These are phyloP conservation scores for Myotis planiceps DNA, from an alignment of 2,797 vertebrate genomes.

Conservation along the genomic window DNA sequence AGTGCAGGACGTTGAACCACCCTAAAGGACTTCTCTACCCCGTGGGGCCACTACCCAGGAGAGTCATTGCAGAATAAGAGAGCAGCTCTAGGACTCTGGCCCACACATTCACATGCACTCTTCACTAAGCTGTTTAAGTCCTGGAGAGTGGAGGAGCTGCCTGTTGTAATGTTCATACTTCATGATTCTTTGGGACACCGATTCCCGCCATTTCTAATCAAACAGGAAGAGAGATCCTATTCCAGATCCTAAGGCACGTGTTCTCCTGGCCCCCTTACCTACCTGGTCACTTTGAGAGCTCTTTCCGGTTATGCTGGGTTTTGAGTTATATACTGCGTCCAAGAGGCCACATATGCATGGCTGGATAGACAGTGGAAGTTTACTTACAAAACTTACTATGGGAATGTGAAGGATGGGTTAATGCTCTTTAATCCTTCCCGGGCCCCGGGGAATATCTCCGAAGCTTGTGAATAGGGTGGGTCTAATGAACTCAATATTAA, in stretches of 20 bases:
- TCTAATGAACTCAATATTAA: not conserved
- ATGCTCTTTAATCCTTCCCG: not conserved
- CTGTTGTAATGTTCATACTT: not conserved
- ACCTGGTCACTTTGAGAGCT: not conserved
- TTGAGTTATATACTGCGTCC: not conserved
- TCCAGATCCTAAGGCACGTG: not conserved
- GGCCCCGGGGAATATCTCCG: not conserved
- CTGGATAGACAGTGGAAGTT: not conserved
- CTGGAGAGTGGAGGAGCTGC: not conserved
- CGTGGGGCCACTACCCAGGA: not conserved
- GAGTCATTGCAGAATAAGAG: not conserved
- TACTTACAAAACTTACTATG: not conserved
- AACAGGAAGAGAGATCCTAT: not conserved
- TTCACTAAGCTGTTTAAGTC: not conserved
- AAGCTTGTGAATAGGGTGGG: not conserved
- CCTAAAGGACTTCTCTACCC: not conserved
- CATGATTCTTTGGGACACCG: not conserved
- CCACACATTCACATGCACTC: accelerated
- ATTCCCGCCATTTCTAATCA: not conserved
- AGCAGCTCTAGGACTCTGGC: not conserved
- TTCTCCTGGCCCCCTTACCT: not conserved
- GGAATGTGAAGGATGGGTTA: not conserved
- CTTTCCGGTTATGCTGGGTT: not conserved
- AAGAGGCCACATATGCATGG: not conserved
- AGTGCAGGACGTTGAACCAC: not conserved